These are phyloP conservation scores for Kuschelorhynchus macadamiae DNA, from an alignment of 2,888 invertebrate species.

Conservation along the genomic window DNA sequence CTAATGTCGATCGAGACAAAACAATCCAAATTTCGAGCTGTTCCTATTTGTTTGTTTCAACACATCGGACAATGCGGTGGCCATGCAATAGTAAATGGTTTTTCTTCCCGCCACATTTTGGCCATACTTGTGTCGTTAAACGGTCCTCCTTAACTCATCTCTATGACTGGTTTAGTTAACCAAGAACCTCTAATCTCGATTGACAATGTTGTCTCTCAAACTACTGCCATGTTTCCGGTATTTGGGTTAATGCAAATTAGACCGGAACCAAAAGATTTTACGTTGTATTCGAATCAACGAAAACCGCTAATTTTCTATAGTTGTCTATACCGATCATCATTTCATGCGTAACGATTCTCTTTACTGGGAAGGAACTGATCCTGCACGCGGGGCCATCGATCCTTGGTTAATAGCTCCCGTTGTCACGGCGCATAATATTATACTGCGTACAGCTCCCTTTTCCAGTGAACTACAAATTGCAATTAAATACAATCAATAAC, in stretches of 20 bases:
- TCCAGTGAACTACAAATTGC: not conserved
- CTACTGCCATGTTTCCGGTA: constrained; percentile 11
- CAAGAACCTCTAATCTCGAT: constrained; percentile 11
- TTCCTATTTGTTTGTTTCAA: not conserved
- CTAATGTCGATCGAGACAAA: not conserved
- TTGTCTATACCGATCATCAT: not conserved
- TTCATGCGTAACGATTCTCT: not conserved
- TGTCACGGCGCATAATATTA: not conserved
- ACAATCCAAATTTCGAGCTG: not conserved
- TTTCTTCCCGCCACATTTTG: not conserved
- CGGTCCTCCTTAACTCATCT: not conserved
- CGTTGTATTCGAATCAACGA: not conserved
- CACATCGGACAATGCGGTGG: constrained; percentile 1
- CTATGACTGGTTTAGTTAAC: constrained; percentile 1
- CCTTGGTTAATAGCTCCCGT: not conserved
- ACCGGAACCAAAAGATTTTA: not conserved
- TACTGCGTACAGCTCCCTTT: not conserved
- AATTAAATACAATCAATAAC: not conserved
- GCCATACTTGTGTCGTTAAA: not conserved
- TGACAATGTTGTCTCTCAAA: constrained; percentile 8
- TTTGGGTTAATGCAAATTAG: not conserved
- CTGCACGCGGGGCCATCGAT: not conserved
- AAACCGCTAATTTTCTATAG: not conserved
- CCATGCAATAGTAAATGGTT: not conserved
- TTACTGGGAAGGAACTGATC: not conserved